Evolutionary conservation across 2,797 vertebrate species (phyloP).

Genomic region (Jordanella pulchra): DNA sequence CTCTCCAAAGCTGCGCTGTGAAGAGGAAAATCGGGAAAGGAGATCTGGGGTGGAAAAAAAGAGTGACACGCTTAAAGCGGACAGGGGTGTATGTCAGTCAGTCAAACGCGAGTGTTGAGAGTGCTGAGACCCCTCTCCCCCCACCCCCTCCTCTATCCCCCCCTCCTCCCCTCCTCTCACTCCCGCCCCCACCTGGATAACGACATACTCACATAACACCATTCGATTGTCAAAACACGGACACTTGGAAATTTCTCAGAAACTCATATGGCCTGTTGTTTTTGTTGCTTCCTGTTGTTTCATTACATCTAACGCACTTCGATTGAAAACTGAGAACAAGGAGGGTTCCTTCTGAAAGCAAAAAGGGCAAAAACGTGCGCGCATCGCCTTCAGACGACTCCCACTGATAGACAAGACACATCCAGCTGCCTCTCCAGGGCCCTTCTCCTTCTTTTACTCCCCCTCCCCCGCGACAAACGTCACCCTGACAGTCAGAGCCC

Average conservation of each 20-base stretch:
- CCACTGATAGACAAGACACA: constrained; percentile 99
- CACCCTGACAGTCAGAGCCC: constrained; percentile 99
- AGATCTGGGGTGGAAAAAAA: constrained; percentile 46
- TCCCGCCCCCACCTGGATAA: constrained; percentile 42
- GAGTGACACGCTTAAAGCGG: constrained; percentile 71
- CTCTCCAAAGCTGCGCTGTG: constrained; percentile 45
- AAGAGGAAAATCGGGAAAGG: constrained; percentile 10
- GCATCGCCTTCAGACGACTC: constrained; percentile 94
- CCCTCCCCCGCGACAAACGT: constrained; percentile 91
- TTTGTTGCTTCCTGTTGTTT: constrained; percentile 30
- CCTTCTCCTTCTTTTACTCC: constrained; percentile 85
- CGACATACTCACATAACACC: constrained; percentile 69
- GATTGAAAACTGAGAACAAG: constrained; percentile 77
- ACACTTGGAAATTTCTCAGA: constrained; percentile 71
- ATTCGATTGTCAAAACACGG: constrained; percentile 71
- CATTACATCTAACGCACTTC: constrained; percentile 27
- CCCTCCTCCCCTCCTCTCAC: constrained; percentile 4
- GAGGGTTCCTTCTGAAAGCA: constrained; percentile 50
- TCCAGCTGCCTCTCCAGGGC: constrained; percentile 96
- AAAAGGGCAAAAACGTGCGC: constrained; percentile 83
- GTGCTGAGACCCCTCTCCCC: constrained; percentile 9
- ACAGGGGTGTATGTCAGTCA: constrained; percentile 70
- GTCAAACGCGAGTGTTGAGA: constrained; percentile 45
- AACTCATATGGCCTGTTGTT: constrained; percentile 46
- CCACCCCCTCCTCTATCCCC: constrained; percentile 1